Evolutionary conservation across 2,888 invertebrate genomes (phyloP).

Genomic region (Cryptus armator): DNA sequence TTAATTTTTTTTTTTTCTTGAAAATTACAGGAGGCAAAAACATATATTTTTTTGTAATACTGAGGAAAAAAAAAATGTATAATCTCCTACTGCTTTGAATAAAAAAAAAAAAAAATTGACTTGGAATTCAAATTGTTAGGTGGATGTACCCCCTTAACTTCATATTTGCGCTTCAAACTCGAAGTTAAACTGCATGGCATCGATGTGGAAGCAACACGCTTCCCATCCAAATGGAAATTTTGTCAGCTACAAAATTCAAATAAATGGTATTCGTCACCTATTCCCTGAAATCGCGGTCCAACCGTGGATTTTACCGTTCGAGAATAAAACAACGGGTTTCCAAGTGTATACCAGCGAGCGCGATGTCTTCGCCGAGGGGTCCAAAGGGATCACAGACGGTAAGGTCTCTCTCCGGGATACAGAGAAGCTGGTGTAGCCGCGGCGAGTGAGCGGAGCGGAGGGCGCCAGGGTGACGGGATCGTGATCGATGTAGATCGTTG

Average conservation of each 20-base stretch:
- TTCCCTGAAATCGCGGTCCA: neutral
- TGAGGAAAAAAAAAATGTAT: neutral
- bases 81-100: neutral
- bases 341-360: neutral
- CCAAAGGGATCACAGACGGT: conserved; percentile 11
- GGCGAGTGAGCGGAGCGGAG: conserved; percentile 17
- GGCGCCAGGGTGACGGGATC: conserved; percentile 77
- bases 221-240: no score
- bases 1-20: neutral
- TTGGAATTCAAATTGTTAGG: neutral
- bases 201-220: no score
- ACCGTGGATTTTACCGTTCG: conserved; percentile 41
- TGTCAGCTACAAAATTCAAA: neutral
- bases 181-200: no score
- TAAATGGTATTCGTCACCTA: neutral
- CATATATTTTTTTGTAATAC: no score
- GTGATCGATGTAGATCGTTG: conserved; percentile 83
- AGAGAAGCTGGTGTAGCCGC: conserved; percentile 29
- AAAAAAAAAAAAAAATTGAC: neutral
- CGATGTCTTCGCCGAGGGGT: conserved; percentile 24
- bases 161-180: no score
- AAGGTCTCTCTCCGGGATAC: conserved; percentile 26
- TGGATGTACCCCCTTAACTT: neutral
- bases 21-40: no score
- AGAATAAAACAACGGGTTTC: conserved; percentile 22